Evolutionary conservation across 35 echinoderm and acorn worm species (phyloP).

Genomic region (Patiria miniata): DNA sequence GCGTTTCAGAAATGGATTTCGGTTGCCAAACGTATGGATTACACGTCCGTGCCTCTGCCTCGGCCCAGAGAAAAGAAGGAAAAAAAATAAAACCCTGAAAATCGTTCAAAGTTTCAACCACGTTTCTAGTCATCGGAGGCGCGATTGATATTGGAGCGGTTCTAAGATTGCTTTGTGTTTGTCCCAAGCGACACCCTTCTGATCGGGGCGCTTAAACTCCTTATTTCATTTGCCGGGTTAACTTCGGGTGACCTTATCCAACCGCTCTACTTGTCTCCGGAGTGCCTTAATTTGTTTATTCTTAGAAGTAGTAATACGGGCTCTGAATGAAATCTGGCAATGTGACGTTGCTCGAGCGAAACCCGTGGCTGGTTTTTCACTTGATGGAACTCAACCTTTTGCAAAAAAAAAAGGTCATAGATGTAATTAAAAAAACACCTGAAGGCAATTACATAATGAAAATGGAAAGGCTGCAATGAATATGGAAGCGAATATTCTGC

Average conservation of each 20-base stretch:
- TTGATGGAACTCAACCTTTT: background rate
- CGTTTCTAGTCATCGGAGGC: background rate
- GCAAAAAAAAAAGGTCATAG: background rate
- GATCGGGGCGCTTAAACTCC: background rate
- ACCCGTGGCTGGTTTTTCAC: background rate
- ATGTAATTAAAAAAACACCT: too few species aligned
- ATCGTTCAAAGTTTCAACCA: too few species aligned
- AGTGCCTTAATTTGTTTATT: slow-evolving; percentile 18
- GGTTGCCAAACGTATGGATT: background rate
- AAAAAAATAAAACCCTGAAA: too few species aligned
- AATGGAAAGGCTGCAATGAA: too few species aligned
- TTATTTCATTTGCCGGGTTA: background rate
- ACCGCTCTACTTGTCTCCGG: background rate
- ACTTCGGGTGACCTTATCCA: background rate
- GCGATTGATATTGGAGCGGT: background rate
- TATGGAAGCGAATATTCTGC: too few species aligned
- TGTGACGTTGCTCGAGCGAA: too few species aligned
- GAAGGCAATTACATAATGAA: too few species aligned
- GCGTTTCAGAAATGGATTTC: slow-evolving; percentile 28
- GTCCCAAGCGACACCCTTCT: background rate
- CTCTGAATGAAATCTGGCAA: background rate
- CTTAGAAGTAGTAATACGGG: background rate
- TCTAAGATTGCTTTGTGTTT: background rate
- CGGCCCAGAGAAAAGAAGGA: background rate
- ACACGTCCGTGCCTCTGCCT: background rate